phyloP scores from a whole-genome alignment of 2,888 invertebrate species.

The Cerceris ruficornis region DNA sequence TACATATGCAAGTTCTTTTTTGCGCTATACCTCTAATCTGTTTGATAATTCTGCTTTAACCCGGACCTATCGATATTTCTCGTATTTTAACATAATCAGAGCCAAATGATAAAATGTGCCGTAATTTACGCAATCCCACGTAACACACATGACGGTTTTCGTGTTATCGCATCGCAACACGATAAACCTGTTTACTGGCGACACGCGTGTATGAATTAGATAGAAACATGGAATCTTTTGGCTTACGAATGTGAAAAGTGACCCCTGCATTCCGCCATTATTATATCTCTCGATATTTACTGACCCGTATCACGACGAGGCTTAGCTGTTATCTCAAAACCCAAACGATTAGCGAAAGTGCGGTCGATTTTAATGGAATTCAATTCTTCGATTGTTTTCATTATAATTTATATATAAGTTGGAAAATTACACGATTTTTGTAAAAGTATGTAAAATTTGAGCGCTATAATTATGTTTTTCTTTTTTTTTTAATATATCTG shows the following conservation, averaged over 20 bases:
- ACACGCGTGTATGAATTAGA: background rate
- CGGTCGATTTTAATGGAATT: too few species aligned
- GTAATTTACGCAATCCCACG: constrained; percentile 32
- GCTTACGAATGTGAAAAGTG: constrained; percentile 15
- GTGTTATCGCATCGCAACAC: constrained; percentile 8
- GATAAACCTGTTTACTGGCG: constrained; percentile 50
- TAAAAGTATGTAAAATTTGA: too few species aligned
- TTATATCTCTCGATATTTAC: constrained; percentile 31
- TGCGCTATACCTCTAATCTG: background rate
- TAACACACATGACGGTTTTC: constrained; percentile 25
- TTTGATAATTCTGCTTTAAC: background rate
- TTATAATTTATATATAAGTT: too few species aligned
- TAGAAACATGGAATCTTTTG: constrained; percentile 18
- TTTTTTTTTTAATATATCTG: too few species aligned
- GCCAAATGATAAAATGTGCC: constrained; percentile 6
- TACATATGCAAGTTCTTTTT: background rate
- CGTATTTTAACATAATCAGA: background rate
- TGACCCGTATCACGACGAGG: background rate
- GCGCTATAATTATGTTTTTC: too few species aligned
- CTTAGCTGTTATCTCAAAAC: too few species aligned
- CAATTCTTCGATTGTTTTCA: too few species aligned
- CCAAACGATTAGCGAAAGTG: too few species aligned
- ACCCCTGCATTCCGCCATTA: constrained; percentile 7
- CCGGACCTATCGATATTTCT: background rate
- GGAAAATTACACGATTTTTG: too few species aligned